A percentile compares a stretch with the other conserved stretches of the same genome.
These are phyloP conservation scores for Achroia grisella DNA, from an alignment of 1,140 invertebrate genomes.

Conservation along the genomic window DNA sequence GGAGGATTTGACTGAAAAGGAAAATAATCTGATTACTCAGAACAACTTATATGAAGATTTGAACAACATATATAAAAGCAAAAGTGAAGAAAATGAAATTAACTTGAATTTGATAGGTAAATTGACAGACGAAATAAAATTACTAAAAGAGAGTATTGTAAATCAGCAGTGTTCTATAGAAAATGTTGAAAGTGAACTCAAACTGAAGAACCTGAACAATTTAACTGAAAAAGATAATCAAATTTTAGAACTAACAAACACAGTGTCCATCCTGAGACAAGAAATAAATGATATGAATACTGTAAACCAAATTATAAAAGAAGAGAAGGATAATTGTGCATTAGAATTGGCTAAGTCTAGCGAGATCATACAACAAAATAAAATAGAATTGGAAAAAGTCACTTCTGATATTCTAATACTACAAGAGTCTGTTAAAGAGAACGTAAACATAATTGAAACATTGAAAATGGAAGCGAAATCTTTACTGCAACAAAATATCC, in stretches of 20 bases:
- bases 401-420: constrained; percentile 37
- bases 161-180: constrained; percentile 23
- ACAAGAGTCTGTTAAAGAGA: constrained; percentile 39
- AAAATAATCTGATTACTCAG: constrained; percentile 22
- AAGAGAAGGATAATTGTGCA: constrained; percentile 38
- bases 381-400: constrained; percentile 39
- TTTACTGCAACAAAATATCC: constrained; percentile 32
- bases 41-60: constrained; percentile 26
- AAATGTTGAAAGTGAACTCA: constrained; percentile 18
- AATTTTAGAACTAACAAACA: constrained; percentile 4
- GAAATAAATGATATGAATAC: constrained; percentile 35
- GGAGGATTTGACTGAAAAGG: constrained; percentile 20
- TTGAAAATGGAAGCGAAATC: constrained; percentile 34
- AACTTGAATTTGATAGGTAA: constrained; percentile 26
- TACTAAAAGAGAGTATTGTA: constrained; percentile 26
- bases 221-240: constrained; percentile 4
- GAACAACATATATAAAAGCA: constrained; percentile 30
- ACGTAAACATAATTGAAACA: constrained; percentile 27
- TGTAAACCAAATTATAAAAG: constrained; percentile 33
- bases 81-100: constrained; percentile 34
- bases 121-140: constrained; percentile 31
- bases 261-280: constrained; percentile 13
- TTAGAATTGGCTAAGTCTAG: constrained; percentile 32
- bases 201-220: background rate
- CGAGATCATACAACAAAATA: constrained; percentile 35